Percentiles rank a stretch among this genome's conserved stretches.
Conservation (phyloP, 1,140 invertebrate genomes). For the Harlomillsia oculata region DNA sequence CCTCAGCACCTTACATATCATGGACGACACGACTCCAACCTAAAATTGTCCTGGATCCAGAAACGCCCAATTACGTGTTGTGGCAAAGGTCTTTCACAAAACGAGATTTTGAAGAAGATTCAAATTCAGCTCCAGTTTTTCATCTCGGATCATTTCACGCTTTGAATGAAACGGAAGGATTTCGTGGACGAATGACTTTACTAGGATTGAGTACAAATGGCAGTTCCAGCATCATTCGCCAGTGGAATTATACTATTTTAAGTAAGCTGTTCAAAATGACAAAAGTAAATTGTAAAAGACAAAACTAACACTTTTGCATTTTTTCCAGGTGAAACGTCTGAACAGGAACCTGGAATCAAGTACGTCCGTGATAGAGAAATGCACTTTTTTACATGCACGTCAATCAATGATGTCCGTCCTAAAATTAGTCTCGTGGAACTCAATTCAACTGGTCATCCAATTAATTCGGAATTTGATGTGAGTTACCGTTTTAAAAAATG, state of each 20-base stretch:
- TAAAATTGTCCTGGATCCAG: conserved; percentile 7
- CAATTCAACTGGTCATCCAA: not conserved
- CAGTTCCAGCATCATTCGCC: not conserved
- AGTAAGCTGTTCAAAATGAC: not conserved
- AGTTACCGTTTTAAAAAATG: no score
- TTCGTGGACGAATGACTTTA: not conserved
- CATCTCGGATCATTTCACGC: conserved; percentile 9
- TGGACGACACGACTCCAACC: conserved; percentile 18
- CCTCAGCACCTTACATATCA: conserved; percentile 12
- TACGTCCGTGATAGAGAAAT: conserved; percentile 4
- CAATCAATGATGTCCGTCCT: conserved; percentile 4
- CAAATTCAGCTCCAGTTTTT: conserved; percentile 4
- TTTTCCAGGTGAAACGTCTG: conserved; percentile 1
- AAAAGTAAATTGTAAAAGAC: not conserved
- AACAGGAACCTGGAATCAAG: conserved; percentile 11
- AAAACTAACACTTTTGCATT: not conserved
- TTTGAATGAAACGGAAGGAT: not conserved
- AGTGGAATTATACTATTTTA: conserved; percentile 16
- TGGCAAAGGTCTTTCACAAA: conserved; percentile 17
- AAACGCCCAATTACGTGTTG: not conserved
- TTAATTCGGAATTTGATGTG: not conserved
- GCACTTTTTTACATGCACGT: conserved; percentile 16
- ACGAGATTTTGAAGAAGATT: conserved; percentile 16
- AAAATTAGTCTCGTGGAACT: conserved; percentile 2
- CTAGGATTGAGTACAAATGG: not conserved